These are phyloP conservation scores for Cheilinus undulatus DNA, from an alignment of 2,113 vertebrate species.

Conservation along the genomic window DNA sequence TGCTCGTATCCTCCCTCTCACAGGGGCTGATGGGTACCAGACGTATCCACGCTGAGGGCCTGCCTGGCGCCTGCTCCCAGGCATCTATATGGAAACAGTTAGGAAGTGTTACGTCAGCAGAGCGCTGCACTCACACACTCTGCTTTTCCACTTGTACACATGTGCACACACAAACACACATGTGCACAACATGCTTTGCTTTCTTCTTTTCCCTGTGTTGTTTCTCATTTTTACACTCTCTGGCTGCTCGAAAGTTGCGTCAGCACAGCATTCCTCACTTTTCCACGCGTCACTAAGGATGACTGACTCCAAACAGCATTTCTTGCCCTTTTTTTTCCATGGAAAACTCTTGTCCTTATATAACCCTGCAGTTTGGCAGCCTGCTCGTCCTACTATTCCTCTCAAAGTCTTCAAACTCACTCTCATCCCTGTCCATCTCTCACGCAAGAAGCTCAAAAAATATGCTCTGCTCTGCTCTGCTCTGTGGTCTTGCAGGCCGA, in stretches of 20 bases:
- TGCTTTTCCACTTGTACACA: slow-evolving; percentile 68
- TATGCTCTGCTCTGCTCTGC: too few species aligned
- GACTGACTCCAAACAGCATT: slow-evolving; percentile 78
- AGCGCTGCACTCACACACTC: slow-evolving; percentile 38
- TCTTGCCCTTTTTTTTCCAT: slow-evolving; percentile 74
- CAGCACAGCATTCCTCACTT: slow-evolving; percentile 77
- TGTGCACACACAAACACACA: slow-evolving; percentile 28
- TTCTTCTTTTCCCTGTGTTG: slow-evolving; percentile 5
- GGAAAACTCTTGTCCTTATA: slow-evolving; percentile 77
- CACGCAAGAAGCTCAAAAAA: slow-evolving; percentile 45
- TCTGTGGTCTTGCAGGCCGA: slow-evolving; percentile 20
- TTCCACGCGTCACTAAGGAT: slow-evolving; percentile 72
- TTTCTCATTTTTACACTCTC: slow-evolving; percentile 21
- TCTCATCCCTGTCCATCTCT: slow-evolving; percentile 60
- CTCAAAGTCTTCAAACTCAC: slow-evolving; percentile 37
- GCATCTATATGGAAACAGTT: slow-evolving; percentile 83
- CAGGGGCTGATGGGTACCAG: slow-evolving; percentile 81
- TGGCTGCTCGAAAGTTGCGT: slow-evolving; percentile 72
- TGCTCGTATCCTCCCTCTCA: slow-evolving; percentile 43
- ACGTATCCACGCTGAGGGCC: slow-evolving; percentile 64
- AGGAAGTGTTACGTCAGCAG: slow-evolving; percentile 78
- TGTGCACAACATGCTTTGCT: slow-evolving; percentile 25
- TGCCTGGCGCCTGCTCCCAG: slow-evolving; percentile 75
- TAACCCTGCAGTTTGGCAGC: slow-evolving; percentile 69
- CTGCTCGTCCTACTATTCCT: slow-evolving; percentile 40